Evolutionary conservation across 2,888 invertebrate species (phyloP).

Genomic region (Romanomermis culicivorax): DNA sequence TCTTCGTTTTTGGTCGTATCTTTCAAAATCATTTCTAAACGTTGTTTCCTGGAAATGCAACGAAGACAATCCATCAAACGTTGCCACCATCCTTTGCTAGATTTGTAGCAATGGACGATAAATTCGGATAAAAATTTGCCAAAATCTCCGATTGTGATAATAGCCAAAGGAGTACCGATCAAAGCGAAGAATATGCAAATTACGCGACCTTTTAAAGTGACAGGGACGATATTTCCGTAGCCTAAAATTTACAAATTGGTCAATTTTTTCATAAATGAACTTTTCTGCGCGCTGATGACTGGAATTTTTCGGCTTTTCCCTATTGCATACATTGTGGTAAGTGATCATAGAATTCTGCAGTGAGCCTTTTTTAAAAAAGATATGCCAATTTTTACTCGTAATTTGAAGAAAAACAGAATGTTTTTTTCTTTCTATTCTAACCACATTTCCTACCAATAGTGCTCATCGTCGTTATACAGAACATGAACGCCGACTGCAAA

Average conservation of each 20-base stretch:
- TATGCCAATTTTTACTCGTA: no score
- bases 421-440: no score
- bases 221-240: slow-evolving; percentile 27
- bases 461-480: slow-evolving; percentile 23
- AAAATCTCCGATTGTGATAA: slow-evolving; percentile 28
- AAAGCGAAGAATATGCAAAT: slow-evolving; percentile 27
- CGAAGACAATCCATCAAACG: not conserved
- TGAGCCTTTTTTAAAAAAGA: no score
- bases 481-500: not conserved
- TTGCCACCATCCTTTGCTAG: slow-evolving; percentile 8
- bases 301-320: no score
- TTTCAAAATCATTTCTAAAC: not conserved
- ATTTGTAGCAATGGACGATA: slow-evolving; percentile 25
- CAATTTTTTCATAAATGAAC: no score
- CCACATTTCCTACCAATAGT: slow-evolving; percentile 26
- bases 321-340: no score
- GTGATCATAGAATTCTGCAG: not conserved
- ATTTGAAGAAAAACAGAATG: no score
- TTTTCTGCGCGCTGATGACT: no score
- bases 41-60: not conserved
- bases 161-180: slow-evolving; percentile 27
- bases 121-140: slow-evolving; percentile 28
- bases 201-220: slow-evolving; percentile 23
- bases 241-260: slow-evolving; percentile 13
- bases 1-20: not conserved